These are phyloP conservation scores for Tachysurus fulvidraco DNA, from an alignment of 2,113 vertebrate species.

Conservation along the genomic window DNA sequence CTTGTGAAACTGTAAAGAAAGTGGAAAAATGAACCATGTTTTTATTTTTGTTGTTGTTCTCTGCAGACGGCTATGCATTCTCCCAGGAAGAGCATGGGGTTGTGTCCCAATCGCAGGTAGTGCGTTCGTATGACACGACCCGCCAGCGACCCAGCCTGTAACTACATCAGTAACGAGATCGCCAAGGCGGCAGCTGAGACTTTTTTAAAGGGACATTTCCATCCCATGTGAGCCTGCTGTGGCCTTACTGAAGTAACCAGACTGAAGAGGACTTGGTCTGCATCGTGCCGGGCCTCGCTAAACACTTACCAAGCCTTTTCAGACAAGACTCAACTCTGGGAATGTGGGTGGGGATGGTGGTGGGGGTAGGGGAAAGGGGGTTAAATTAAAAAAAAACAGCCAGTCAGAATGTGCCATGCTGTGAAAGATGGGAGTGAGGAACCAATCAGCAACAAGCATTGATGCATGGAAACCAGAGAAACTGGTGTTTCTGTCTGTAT, in stretches of 20 bases:
- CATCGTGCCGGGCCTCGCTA: conserved; percentile 24
- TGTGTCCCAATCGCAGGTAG: conserved; percentile 92
- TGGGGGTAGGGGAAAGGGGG: background rate
- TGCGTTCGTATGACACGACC: conserved; percentile 95
- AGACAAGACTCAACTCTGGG: conserved; percentile 27
- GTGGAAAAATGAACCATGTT: background rate
- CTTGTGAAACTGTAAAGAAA: background rate
- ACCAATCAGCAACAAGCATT: conserved; percentile 47
- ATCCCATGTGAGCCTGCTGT: conserved; percentile 63
- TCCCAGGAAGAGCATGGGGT: conserved; percentile 98
- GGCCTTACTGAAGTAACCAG: conserved; percentile 69
- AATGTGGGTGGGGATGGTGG: background rate
- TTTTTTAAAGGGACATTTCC: conserved; percentile 57
- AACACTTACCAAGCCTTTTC: conserved; percentile 35
- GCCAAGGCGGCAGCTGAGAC: conserved; percentile 58
- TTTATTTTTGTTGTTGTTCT: background rate
- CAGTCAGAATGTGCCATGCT: conserved; percentile 37
- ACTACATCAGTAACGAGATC: conserved; percentile 59
- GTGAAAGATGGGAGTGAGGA: conserved; percentile 31
- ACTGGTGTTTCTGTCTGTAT: conserved; percentile 45
- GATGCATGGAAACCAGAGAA: conserved; percentile 44
- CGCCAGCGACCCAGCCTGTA: conserved; percentile 84
- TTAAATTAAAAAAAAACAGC: conserved; percentile 5
- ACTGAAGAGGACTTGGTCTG: conserved; percentile 41
- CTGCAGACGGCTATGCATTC: conserved; percentile 93